These are phyloP conservation scores for Nephrocerus scutellatus DNA, from an alignment of 2,888 invertebrate genomes.

Conservation along the genomic window DNA sequence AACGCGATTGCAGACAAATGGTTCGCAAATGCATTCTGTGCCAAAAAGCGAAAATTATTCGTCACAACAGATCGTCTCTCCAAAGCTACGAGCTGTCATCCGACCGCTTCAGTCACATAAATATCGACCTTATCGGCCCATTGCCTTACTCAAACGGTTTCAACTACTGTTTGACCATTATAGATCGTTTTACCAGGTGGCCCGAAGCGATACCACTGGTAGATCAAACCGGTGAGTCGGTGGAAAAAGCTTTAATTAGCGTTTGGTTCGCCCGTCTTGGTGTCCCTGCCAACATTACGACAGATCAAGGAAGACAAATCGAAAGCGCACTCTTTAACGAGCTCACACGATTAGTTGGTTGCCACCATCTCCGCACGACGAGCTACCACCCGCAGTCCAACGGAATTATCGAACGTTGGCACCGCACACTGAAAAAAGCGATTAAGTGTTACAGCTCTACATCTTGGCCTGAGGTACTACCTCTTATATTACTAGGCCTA, in stretches of 20 bases:
- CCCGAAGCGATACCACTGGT: constrained; percentile 4
- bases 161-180: constrained; percentile 6
- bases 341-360: constrained; percentile 6
- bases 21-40: constrained; percentile 11
- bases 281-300: constrained; percentile 14
- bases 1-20: constrained; percentile 8
- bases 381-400: constrained; percentile 15
- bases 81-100: too few relatives aligned
- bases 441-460: constrained; percentile 8
- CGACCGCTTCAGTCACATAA: too few relatives aligned
- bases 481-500: constrained; percentile 8
- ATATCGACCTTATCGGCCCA: constrained; percentile 7
- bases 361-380: constrained; percentile 5
- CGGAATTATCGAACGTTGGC: constrained; percentile 15
- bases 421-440: constrained; percentile 7
- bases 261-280: constrained; percentile 17
- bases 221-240: neutral
- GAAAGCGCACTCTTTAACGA: constrained; percentile 13
- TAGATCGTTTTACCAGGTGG: constrained; percentile 8
- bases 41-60: constrained; percentile 4
- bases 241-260: constrained; percentile 1
- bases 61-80: too few relatives aligned
- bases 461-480: constrained; percentile 14
- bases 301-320: constrained; percentile 18
- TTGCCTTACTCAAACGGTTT: neutral